Evolutionary conservation across 2,113 vertebrate species (phyloP), one percentile per base, ranked within the genome.

Genomic region (Carlito syrichta): DNA sequence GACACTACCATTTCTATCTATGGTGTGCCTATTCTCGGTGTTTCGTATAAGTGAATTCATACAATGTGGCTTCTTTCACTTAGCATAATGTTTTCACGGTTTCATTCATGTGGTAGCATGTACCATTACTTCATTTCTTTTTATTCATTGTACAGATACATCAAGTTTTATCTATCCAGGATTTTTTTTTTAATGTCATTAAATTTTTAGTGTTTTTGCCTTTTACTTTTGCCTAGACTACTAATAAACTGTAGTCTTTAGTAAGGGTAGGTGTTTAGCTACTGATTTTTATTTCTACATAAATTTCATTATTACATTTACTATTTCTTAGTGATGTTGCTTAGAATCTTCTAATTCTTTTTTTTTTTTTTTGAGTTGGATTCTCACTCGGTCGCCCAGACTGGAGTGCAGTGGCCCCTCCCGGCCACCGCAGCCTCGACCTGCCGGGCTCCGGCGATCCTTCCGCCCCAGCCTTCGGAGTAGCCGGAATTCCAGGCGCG

Each of bases 131-230:
- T 78, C 69, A 71, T 69, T 91, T 32, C n/a, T 86, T 87, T 81
- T 84, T 56, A 23, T 63, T 30, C 4, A 83, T 30, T 77, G 27
- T 7, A 52, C 48, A 30, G 4, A 27, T 60, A 62, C 83, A 63
- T 35, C n/a, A 63, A 22, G 69, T 89, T 96, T 89, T 81, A 62
- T 66, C 86, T 93, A 84, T 69, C 71, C 13, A 96, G 23, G 56
- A 92, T 23, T 71, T 79, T 91, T 93, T 6, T 78, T 22, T 50
- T 32, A 88, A 74, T n/a, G 60, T 6, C 22, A 92, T 32, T 89
- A 16, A 22, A 43, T 50, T 96, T 96, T 83, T 83, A 78, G 52
- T 86, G 12, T 73, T 81, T 78, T 90, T 84, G 56, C 3, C 20
- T 82, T 96, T 91, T 79, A 56, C 63, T 87, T 63, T 76, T 73